These are phyloP conservation scores for Ophion costatus DNA, from an alignment of 2,888 invertebrate species.

Conservation along the genomic window DNA sequence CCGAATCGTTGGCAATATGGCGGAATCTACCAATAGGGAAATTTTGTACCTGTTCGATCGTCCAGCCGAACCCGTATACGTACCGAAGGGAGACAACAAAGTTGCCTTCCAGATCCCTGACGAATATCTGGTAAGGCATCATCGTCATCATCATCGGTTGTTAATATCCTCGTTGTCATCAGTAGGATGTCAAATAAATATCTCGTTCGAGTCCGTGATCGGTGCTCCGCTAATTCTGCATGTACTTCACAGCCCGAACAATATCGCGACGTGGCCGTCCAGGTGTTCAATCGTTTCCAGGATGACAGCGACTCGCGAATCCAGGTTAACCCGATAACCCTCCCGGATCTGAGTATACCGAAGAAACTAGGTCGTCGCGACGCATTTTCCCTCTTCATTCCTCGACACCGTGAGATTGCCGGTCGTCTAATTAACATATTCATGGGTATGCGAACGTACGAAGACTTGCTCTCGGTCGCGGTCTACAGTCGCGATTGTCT, in stretches of 20 bases:
- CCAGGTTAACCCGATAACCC: conserved; percentile 86
- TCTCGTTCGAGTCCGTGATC: not conserved
- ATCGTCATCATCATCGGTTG: not conserved
- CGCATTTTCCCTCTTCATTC: conserved; percentile 91
- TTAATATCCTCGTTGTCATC: not conserved
- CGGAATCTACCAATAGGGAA: conserved; percentile 57
- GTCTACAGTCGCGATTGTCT: conserved; percentile 89
- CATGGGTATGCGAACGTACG: conserved; percentile 89
- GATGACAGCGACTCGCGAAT: conserved; percentile 83
- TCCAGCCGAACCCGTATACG: conserved; percentile 91
- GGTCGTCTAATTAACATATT: conserved; percentile 89
- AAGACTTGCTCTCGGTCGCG: conserved; percentile 89
- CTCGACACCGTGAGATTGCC: conserved; percentile 89
- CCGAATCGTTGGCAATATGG: not conserved
- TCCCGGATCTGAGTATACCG: conserved; percentile 87
- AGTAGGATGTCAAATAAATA: not conserved
- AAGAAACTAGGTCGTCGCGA: conserved; percentile 87
- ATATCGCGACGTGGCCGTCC: conserved; percentile 86
- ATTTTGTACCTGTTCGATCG: conserved; percentile 88
- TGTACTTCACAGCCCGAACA: conserved; percentile 83
- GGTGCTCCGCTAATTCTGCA: not conserved
- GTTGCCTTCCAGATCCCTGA: conserved; percentile 87
- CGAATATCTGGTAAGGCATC: conserved; percentile 87
- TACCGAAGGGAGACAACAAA: conserved; percentile 88
- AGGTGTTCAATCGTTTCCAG: conserved; percentile 86